phyloP scores from a whole-genome alignment of 2,113 vertebrate genomes.

The Pyxicephalus adspersus region DNA sequence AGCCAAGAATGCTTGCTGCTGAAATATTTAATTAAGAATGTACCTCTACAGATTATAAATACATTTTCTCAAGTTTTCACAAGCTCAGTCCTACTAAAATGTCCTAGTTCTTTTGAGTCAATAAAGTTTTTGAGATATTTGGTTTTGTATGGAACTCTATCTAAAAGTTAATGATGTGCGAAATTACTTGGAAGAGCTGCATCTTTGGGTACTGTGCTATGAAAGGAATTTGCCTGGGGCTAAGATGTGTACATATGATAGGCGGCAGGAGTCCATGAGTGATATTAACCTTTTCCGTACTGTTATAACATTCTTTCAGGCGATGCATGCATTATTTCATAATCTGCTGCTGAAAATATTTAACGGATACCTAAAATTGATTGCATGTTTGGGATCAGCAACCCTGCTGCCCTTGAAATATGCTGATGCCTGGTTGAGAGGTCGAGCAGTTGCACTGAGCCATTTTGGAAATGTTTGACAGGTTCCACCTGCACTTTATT shows the following conservation, averaged over 20 bases:
- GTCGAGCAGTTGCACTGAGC: background rate
- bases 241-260: constrained; percentile 1
- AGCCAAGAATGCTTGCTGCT: too few species aligned
- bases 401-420: constrained; percentile 6
- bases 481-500: constrained; percentile 21
- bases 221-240: constrained; percentile 35
- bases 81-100: too few species aligned
- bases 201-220: constrained; percentile 8
- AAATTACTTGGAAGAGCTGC: background rate
- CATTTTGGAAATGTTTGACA: constrained; percentile 18
- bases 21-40: too few species aligned
- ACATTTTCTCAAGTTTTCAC: too few species aligned
- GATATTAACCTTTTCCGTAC: constrained; percentile 22
- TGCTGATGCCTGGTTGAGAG: constrained; percentile 5
- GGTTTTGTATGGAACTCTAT: constrained; percentile 16
- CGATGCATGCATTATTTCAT: background rate
- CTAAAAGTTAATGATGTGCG: constrained; percentile 35
- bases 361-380: background rate
- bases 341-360: background rate
- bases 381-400: background rate
- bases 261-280: background rate
- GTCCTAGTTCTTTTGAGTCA: background rate
- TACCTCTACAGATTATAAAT: too few species aligned
- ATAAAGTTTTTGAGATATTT: background rate
- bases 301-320: too few species aligned